Evolutionary conservation across 2,113 vertebrate species (phyloP).

Genomic region (Hydropotes inermis): DNA sequence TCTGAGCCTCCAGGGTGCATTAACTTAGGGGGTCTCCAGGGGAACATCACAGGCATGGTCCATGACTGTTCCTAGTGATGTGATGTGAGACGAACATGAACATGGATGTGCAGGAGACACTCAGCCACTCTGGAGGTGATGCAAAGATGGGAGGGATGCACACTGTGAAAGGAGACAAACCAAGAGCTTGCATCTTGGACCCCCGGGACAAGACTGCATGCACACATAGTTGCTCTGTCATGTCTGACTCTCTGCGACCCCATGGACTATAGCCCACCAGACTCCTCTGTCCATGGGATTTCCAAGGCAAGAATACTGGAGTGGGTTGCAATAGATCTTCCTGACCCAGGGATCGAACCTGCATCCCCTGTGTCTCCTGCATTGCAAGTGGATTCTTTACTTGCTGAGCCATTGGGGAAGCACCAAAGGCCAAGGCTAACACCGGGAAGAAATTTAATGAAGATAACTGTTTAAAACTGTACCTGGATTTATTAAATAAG

Average conservation of each 20-base stretch:
- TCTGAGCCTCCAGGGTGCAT: background rate
- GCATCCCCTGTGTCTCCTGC: background rate
- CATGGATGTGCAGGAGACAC: background rate
- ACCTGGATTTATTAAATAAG: background rate
- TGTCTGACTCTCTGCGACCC: background rate
- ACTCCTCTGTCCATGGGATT: background rate
- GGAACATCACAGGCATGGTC: background rate
- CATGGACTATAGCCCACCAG: background rate
- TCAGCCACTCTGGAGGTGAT: background rate
- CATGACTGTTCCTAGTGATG: background rate
- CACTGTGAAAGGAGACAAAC: background rate
- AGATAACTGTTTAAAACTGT: background rate
- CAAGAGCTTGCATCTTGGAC: background rate
- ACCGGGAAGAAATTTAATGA: background rate
- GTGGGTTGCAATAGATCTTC: background rate
- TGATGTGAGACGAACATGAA: background rate
- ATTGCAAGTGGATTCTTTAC: background rate
- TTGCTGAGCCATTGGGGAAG: background rate
- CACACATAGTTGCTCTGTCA: background rate
- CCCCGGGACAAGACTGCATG: background rate
- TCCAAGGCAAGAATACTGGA: background rate
- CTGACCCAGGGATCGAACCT: background rate
- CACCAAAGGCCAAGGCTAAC: background rate
- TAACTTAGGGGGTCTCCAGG: background rate
- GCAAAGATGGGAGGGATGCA: background rate